Evolutionary conservation across 2,888 invertebrate genomes (phyloP).

Genomic region (Myopa tessellatipennis): DNA sequence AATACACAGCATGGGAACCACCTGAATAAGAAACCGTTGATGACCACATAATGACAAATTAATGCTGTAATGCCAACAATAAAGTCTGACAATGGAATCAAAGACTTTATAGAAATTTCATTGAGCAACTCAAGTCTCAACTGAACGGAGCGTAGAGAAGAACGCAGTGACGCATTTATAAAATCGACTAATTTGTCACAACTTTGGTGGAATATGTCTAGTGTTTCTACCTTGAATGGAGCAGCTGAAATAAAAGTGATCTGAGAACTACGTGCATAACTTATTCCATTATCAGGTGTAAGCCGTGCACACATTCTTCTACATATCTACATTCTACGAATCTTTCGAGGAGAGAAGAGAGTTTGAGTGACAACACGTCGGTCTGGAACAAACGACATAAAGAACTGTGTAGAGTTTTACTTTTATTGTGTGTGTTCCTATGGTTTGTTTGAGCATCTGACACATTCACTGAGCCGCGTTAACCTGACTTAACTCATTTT

Average conservation of each 20-base stretch:
- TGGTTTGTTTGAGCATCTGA: background rate
- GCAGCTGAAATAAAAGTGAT: constrained; percentile 15
- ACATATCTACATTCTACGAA: too few relatives aligned
- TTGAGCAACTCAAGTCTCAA: background rate
- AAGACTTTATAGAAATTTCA: constrained; percentile 2
- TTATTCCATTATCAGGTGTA: constrained; percentile 11
- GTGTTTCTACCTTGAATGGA: constrained; percentile 14
- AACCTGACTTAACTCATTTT: constrained; percentile 16
- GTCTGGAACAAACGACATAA: background rate
- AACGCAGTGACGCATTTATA: background rate
- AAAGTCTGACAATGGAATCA: background rate
- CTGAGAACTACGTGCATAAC: constrained; percentile 28
- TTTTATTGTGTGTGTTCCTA: background rate
- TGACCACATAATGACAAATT: constrained; percentile 27
- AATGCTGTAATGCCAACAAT: background rate
- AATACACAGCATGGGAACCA: constrained; percentile 12
- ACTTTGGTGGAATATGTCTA: too few relatives aligned
- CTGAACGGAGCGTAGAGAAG: background rate
- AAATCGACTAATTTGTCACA: background rate
- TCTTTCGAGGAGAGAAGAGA: too few relatives aligned
- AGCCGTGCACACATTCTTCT: background rate
- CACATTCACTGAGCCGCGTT: constrained; percentile 19
- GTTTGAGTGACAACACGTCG: too few relatives aligned
- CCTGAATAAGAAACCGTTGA: background rate
- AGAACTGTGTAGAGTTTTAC: background rate